These are phyloP conservation scores for Apotomis turbidana DNA, from an alignment of 2,888 invertebrate species.

Conservation along the genomic window DNA sequence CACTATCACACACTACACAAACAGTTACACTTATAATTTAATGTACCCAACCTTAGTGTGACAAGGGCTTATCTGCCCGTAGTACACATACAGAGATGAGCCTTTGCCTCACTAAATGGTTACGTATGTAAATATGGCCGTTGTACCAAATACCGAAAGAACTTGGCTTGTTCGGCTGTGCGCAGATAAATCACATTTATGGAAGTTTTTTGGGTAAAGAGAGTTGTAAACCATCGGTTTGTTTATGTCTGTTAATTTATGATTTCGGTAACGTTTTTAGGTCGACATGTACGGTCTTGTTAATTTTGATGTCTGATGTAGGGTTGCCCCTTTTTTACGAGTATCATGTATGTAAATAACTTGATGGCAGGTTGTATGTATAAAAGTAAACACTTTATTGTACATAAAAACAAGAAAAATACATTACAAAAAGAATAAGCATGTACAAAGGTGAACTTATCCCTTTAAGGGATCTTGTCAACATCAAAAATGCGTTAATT, in stretches of 20 bases:
- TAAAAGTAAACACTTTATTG: no score
- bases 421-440: no score
- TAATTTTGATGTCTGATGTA: conserved; percentile 8
- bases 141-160: conserved; percentile 59
- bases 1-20: conserved; percentile 51
- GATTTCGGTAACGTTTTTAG: conserved; percentile 39
- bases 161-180: conserved; percentile 61
- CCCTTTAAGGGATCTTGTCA: no score
- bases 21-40: conserved; percentile 50
- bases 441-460: no score
- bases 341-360: no score
- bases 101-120: background rate
- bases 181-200: conserved; percentile 66
- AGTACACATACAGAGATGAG: background rate
- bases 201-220: conserved; percentile 58
- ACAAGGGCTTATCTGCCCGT: background rate
- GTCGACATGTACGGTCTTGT: conserved; percentile 15
- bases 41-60: conserved; percentile 8
- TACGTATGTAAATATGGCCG: conserved; percentile 65
- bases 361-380: no score
- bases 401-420: no score
- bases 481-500: no score
- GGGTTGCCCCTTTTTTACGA: background rate
- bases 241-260: conserved; percentile 49
- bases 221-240: conserved; percentile 40